Evolutionary conservation across 2,113 vertebrate species (phyloP), one percentile per base, ranked within the genome.

Genomic region (Hippocampus guttulatus): DNA sequence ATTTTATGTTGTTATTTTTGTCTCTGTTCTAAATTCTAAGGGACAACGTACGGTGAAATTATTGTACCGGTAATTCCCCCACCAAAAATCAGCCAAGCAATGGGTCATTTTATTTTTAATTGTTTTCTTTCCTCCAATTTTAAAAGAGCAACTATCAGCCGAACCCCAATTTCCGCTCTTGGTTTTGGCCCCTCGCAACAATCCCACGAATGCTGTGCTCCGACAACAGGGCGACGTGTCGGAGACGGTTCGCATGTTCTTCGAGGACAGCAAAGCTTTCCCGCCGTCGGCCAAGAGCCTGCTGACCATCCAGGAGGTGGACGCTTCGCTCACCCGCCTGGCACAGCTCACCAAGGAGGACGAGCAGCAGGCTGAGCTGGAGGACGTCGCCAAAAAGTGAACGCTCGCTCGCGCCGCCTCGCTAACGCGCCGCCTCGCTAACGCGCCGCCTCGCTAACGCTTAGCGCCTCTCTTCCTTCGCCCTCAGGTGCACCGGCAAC

Each of bases 291-390:
- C 94, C 85, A 99, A 98, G 85, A 99, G 97, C 82, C 80, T 95
- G 16, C 91, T 99, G 70, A 99, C 96, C 64, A 91, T 99, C 78
- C 97, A 99, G 79, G 97, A 99, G 75, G 97, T 99, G 0, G 96
- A 99, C 8, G 92, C 93, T 0, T 95, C 93, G 10, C 91, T 99
- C 10, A 91, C 85, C 30, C 94, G 87, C 64, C 93, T 99, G 0
- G 93, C 97, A 33, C 94, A 85, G 83, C 93, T 99, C 67, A 96
- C 96, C n/a, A 98, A 96, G 87, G 97, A 99, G 64, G 97, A 99
- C 0, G 97, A 99, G 30, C 97, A 99, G 88, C 96, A 97, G 74
- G 92, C 84, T 6, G 93, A 96, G 80, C 92, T 99, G 70, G 94
- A 98, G 64, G 87, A 85, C 4, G 92, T 99, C 1, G 87, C 94